phyloP scores from a whole-genome alignment of 2,797 vertebrate species.

The Paratrypauchen microcephalus region DNA sequence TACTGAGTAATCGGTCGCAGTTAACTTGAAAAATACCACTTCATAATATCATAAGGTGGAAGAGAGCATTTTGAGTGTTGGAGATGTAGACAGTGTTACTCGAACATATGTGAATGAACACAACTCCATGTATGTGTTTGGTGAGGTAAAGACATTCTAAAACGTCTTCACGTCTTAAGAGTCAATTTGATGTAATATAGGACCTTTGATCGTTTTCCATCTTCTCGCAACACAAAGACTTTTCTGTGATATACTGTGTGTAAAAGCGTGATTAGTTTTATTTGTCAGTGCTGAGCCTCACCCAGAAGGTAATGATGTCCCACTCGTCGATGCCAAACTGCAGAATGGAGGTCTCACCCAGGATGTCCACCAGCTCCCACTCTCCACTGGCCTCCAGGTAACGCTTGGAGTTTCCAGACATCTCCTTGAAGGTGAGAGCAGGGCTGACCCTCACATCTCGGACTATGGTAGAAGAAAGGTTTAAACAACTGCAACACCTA shows the following conservation, averaged over 20 bases:
- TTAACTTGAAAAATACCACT: no score
- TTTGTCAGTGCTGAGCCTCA: conserved; percentile 35
- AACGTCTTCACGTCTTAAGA: no score
- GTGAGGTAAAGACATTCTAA: no score
- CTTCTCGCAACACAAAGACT: no score
- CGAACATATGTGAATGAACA: no score
- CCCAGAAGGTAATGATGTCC: conserved; percentile 86
- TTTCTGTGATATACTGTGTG: background rate
- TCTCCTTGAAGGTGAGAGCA: conserved; percentile 78
- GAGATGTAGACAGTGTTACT: no score
- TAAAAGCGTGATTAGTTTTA: background rate
- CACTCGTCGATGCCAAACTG: conserved; percentile 82
- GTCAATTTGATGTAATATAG: no score
- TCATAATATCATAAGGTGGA: no score
- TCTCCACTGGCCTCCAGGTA: conserved; percentile 84
- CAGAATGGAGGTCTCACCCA: conserved; percentile 75
- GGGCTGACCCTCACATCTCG: conserved; percentile 78
- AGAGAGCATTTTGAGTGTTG: no score
- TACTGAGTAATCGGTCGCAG: no score
- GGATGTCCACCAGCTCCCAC: conserved; percentile 81
- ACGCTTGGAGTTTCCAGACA: conserved; percentile 78
- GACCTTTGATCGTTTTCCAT: no score
- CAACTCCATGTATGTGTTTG: no score
- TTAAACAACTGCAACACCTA: conserved; percentile 24
- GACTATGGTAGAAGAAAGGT: conserved; percentile 52